Conservation (phyloP, 2,888 invertebrate species). For the Itoplectis maculator region DNA sequence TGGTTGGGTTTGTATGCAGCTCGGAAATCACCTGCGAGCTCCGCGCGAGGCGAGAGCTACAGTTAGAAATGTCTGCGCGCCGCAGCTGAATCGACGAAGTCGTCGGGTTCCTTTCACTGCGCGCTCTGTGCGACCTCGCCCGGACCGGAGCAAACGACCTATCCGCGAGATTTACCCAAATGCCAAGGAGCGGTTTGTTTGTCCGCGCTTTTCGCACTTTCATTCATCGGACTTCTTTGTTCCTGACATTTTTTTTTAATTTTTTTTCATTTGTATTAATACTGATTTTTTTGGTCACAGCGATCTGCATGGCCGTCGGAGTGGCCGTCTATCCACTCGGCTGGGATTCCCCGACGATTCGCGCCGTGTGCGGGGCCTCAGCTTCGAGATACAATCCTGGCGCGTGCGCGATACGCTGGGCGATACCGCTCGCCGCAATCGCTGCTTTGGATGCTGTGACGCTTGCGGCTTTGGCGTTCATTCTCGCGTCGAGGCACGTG, state of each 20-base stretch:
- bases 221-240: too few relatives aligned
- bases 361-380: constrained; percentile 93
- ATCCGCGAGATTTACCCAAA: too few relatives aligned
- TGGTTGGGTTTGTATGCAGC: too few relatives aligned
- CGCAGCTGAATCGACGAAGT: too few relatives aligned
- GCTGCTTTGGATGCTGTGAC: constrained; percentile 94
- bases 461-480: constrained; percentile 95
- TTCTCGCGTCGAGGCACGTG: constrained; percentile 95
- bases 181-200: too few relatives aligned
- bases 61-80: too few relatives aligned
- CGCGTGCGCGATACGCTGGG: constrained; percentile 96
- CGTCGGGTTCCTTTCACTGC: too few relatives aligned
- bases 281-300: constrained; percentile 86
- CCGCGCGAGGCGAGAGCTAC: too few relatives aligned
- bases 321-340: constrained; percentile 96
- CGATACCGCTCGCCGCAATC: constrained; percentile 96
- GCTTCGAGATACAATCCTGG: constrained; percentile 90
- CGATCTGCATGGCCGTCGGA: constrained; percentile 93
- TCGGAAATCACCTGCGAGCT: too few relatives aligned
- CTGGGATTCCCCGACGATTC: constrained; percentile 94
- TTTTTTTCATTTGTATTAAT: neutral
- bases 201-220: too few relatives aligned
- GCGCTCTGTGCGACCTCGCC: too few relatives aligned
- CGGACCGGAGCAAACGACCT: too few relatives aligned
- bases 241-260: neutral